Base-by-base conservation (phyloP, 2,888 invertebrate genomes). In the Lagria hirta region DNA sequence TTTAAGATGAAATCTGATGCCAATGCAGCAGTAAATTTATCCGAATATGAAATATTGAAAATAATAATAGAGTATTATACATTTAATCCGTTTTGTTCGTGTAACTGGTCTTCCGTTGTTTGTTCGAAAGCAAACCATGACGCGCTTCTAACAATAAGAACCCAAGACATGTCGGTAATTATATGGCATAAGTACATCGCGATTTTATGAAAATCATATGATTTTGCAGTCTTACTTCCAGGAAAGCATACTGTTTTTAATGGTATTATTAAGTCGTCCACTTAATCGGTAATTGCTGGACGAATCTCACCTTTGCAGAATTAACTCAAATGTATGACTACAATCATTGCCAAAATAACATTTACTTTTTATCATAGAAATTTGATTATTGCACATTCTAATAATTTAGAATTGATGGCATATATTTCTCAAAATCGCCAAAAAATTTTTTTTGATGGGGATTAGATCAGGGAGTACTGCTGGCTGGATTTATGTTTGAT, bases 111-210 rank as follows among this genome's bases (percentile, higher is more conserved):
- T 68, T 69, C 69, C 69, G 67, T 61, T 61, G 66, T 68, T 69
- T 69, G 69, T 69, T 67, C 63, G 54, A 55, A 58, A 55, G 59
- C 64, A 65, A 62, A 65, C 62, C 66, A 64, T 68, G 63, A 66
- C 66, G 65, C 65, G 62, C 62, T 63, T 62, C 53, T 54, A 43
- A 48, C 48, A 48, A 48, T 43, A 43, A 43, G 43, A 43, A 43
- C 36, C 23, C 38, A 43, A n/a, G 38, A 33, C 32, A 41, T 38
- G 34, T 38, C 28, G 21, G 34, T 40, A 43, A 48, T 48, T 48
- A 48, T 21, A 28, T 13, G 24, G 21, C n/a, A 34, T 34, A 28
- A 34, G 15, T 28, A 40, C 23, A 38, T 45, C 40, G 30, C 38
- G 40, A 45, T 45, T 45, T 45, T 40, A 13, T 23, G 11, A 13